Conservation (phyloP, 2,113 vertebrate genomes). For the Merops nubicus region DNA sequence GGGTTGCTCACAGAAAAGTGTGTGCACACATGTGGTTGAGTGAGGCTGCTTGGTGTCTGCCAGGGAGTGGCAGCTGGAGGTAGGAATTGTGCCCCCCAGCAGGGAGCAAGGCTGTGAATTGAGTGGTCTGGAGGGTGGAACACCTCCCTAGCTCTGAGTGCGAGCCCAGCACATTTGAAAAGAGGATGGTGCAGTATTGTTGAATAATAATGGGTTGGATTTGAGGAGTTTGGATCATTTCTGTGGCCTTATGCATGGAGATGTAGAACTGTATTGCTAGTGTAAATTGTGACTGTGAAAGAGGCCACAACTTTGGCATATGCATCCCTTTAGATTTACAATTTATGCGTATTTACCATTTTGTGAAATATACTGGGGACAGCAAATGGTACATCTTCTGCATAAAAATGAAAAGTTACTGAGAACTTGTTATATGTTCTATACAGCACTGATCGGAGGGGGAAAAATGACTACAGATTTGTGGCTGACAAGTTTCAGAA, state of each 20-base stretch:
- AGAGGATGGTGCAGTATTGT: not conserved
- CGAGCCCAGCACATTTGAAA: not conserved
- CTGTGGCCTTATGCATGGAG: not conserved
- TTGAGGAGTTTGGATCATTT: not conserved
- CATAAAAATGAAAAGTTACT: constrained; percentile 27
- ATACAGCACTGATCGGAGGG: constrained; percentile 17
- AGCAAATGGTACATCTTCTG: constrained; percentile 13
- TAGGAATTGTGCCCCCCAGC: not conserved
- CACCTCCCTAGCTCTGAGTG: not conserved
- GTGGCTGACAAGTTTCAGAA: constrained; percentile 47
- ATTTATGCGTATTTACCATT: not conserved
- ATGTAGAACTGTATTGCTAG: not conserved
- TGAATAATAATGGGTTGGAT: not conserved
- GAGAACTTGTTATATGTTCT: constrained; percentile 9
- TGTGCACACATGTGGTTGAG: not conserved
- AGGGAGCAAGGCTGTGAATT: not conserved
- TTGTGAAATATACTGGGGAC: not conserved
- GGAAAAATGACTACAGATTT: constrained; percentile 3
- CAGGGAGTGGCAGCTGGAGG: not conserved
- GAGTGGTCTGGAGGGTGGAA: not conserved
- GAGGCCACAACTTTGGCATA: not conserved
- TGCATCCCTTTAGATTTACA: not conserved
- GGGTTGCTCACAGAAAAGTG: not conserved
- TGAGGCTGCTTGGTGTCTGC: not conserved
- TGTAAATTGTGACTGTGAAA: not conserved